Base-by-base conservation (phyloP, 2,113 vertebrate species). In the Gopherus evgoodei region DNA sequence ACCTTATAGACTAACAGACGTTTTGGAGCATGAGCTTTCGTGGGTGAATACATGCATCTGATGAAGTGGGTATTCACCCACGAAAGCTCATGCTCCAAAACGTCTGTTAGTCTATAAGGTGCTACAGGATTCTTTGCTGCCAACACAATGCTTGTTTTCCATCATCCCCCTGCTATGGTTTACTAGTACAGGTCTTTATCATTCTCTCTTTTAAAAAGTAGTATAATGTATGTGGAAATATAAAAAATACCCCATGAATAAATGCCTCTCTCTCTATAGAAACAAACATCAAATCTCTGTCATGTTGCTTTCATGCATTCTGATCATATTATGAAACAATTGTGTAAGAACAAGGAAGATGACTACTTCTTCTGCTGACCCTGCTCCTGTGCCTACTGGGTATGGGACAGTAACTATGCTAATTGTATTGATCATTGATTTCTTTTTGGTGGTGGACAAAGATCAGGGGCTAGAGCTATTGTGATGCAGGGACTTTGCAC, bases 251-350 rank as follows among this genome's bases (percentile, higher is more conserved):
- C 79, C 11, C 3, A 2, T 21, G 2, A 79, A 50, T 62, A 81
- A 65, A 52, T 72, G 42, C 4, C 42, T 21, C 19, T 3, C 10
- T 59, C 29, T 31, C 5, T 62, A 31, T 62, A 31, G 69, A 85
- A 89, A 83, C 62, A n/a, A 2, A 83, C 91, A 78, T 89, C 14
- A 89, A 85, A 24, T 78, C 22, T 90, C 52, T 72, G 31, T 31
- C 59, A 31, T 31, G 13, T 62, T 81, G 17, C 59, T 89, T 86
- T 84, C 78, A 49, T 9, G n/a, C 0, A 0, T 47, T 49, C 29
- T 47, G 29, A 82, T 57, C n/a, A 59, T 72, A 75, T 84, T 13
- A n/a, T 44, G 3, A 79, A 72, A 82, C 78, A 49, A 7, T 3
- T 80, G 35, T 35, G 56, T 10, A 35, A 83, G 56, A 29, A 79